Evolutionary conservation across 2,113 vertebrate genomes (phyloP), one percentile per base, ranked within the genome.

Genomic region (Trichomycterus rosablanca): DNA sequence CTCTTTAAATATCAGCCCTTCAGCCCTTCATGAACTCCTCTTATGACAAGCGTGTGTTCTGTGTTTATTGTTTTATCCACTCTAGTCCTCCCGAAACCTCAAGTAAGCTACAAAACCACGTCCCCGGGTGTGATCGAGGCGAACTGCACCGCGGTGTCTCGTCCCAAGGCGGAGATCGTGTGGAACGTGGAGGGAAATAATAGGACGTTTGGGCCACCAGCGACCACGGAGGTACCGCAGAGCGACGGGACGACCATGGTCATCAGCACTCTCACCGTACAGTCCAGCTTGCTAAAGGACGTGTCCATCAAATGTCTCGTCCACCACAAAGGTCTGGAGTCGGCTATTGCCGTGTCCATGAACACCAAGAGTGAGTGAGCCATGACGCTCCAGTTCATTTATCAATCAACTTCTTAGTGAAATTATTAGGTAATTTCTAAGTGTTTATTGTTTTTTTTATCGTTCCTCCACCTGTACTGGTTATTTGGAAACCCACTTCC

Each of bases 361-460:
- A 89, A 89, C 81, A 89, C 87, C 16, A 89, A 89, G 67, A 84
- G 87, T 89, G 48, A 83, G 87, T 79, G 15, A n/a, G n/a, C 37
- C 37, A 40, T 10, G 0, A 34, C 11, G 18, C 15, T 44, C 19
- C 37, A 26, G 18, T 37, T 37, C 12, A 37, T 37, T 37, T 37
- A n/a, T 9, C 30, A 32, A 5, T 4, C 30, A 5, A 9, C 9
- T 4, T 4, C 30, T 5, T 4, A 32, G 9, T 9, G 9, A 32
- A 32, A 9, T 32, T 5, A 4, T 32, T 4, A 32, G 30, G 30
- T 9, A 32, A 4, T 32, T 32, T 14, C 12, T 2, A n/a, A 3
- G 6, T 43, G 12, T 16, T 6, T 43, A n/a, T 43, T 4, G 2
- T 42, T 7, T 53, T 63, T 43, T 43, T 20, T n/a, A n/a, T n/a